Base-by-base conservation (phyloP, 1,140 invertebrate species). In the Drosophila biarmipes region DNA sequence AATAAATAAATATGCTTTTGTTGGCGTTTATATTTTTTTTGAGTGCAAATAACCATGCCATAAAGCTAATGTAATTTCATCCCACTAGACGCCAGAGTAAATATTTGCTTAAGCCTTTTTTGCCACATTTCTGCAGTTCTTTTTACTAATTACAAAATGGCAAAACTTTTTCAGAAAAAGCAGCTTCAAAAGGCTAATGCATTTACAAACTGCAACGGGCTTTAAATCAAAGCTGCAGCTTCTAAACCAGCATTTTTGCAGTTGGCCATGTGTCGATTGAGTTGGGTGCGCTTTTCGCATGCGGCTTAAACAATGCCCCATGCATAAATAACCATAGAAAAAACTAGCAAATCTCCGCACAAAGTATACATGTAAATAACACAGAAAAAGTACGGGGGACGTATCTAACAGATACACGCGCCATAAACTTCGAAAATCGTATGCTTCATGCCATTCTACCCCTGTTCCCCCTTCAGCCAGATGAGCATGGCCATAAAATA, bases 401-500 rank as follows among this genome's bases (percentile, higher is more conserved):
- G 69, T 87, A 87, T 86, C 82, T 87, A 86, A 73, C 78, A 86
- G 75, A 87, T 82, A 81, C 78, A 86, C 82, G 49, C 82, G 84
- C 82, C 82, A 87, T 86, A 86, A 86, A 86, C 82, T 87, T 87
- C 55, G 74, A 87, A 87, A 82, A 86, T 59, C 82, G 82, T 86
- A 86, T 87, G 82, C 78, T 84, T 17, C 43, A 49, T 57, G 69
- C 55, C 57, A 59, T 48, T 14, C n/a, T 27, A 43, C 35, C 34
- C 21, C 14, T 34, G 34, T 12, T 12, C 7, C 48, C 17, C 34
- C 0, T 31, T 21, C 14, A 4, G 27, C 24, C 14, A 89, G 84
- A 89, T 89, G 84, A 87, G 85, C 72, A 77, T 62, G 74, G 84
- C 76, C 84, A 87, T 89, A 87, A 87, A 87, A 87, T 89, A 87